Evolutionary conservation across 2,113 vertebrate genomes (phyloP).

Genomic region (Ictidomys tridecemlineatus): DNA sequence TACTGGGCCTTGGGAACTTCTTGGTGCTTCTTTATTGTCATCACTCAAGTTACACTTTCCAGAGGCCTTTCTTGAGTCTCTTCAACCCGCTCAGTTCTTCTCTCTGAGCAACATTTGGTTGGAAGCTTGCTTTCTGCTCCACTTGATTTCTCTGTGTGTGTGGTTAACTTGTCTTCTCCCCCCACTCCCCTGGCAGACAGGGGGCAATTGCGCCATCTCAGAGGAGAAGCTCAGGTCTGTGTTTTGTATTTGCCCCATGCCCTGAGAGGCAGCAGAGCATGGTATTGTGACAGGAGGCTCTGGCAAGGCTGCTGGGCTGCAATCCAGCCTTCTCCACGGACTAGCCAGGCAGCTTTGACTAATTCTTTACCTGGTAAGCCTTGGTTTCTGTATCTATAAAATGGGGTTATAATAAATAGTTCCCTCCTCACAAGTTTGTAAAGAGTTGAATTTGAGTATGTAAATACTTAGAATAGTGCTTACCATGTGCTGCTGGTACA

Average conservation of each 20-base stretch:
- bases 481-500: accelerated
- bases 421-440: neutral
- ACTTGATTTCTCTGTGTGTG: neutral
- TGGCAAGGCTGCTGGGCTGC: neutral
- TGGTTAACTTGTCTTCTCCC: neutral
- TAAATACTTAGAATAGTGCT: neutral
- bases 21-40: neutral
- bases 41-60: neutral
- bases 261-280: neutral
- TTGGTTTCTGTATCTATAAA: neutral
- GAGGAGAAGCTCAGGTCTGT: neutral
- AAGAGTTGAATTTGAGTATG: neutral
- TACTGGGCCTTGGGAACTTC: neutral
- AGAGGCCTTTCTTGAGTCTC: neutral
- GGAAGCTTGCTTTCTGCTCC: neutral
- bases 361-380: neutral
- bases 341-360: neutral
- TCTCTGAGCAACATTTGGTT: neutral
- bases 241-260: neutral
- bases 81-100: neutral
- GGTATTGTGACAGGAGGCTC: accelerated
- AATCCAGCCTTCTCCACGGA: neutral
- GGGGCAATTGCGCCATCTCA: neutral
- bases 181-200: too few relatives aligned
- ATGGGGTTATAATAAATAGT: neutral